phyloP scores from a whole-genome alignment of 1,140 invertebrate genomes.

The Saccostrea echinata region DNA sequence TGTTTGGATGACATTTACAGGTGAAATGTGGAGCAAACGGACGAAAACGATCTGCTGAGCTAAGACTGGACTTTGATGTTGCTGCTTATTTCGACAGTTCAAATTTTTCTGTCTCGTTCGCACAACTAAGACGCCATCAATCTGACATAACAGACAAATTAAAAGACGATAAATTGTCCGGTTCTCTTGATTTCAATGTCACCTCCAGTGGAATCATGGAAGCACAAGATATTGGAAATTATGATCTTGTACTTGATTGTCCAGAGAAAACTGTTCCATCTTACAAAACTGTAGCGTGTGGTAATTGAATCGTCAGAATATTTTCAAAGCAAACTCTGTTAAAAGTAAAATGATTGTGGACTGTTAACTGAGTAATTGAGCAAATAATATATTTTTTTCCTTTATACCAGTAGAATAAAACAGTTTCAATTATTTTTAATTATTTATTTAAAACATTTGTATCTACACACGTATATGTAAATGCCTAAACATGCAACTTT shows the following conservation, averaged over 20 bases:
- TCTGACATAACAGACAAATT: not conserved
- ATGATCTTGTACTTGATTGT: not conserved
- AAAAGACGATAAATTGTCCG: not conserved
- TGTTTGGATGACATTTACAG: not conserved
- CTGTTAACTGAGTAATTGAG: too few species aligned
- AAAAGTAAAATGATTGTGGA: too few species aligned
- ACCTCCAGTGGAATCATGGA: not conserved
- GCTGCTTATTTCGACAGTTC: not conserved
- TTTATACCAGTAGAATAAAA: too few species aligned
- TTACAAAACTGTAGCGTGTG: constrained; percentile 7
- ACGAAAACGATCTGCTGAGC: constrained; percentile 29
- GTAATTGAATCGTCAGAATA: not conserved
- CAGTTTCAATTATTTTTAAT: too few species aligned
- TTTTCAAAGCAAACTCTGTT: too few species aligned
- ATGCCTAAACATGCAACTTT: too few species aligned
- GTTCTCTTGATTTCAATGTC: not conserved
- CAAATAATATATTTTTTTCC: too few species aligned
- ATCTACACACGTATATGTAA: too few species aligned
- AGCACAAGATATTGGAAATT: not conserved
- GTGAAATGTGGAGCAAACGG: not conserved
- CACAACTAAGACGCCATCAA: not conserved
- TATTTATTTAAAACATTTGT: too few species aligned
- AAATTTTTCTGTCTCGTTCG: not conserved
- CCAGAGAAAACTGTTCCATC: not conserved
- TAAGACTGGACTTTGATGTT: constrained; percentile 38